Conservation (phyloP, 2,888 invertebrate genomes). For the Buathra laborator region DNA sequence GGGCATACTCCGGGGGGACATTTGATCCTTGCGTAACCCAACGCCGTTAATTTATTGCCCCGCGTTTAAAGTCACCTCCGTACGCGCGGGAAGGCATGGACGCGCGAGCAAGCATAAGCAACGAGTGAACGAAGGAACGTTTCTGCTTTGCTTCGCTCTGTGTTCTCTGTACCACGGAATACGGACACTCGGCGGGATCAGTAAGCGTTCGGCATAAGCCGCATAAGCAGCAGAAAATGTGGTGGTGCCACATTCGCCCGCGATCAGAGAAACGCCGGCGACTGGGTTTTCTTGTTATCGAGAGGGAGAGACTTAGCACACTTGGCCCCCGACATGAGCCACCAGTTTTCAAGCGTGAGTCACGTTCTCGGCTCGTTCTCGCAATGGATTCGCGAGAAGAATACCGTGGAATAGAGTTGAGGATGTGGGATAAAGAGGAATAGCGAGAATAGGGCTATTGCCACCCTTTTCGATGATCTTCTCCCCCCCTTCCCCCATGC, state of each 20-base stretch:
- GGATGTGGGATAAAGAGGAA: conserved; percentile 30
- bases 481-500: conserved; percentile 27
- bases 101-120: conserved; percentile 67
- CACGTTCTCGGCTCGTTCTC: conserved; percentile 18
- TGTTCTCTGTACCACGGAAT: neutral
- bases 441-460: conserved; percentile 34
- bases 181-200: neutral
- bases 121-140: conserved; percentile 55
- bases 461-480: conserved; percentile 39
- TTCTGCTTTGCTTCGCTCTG: conserved; percentile 54
- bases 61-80: conserved; percentile 85
- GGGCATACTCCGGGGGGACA: conserved; percentile 84
- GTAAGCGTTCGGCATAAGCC: conserved; percentile 37
- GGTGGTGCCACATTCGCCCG: conserved; percentile 34
- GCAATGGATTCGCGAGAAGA: conserved; percentile 14
- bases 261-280: conserved; percentile 30
- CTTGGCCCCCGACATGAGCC: conserved; percentile 12
- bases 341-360: conserved; percentile 30
- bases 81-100: conserved; percentile 77
- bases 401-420: conserved; percentile 5
- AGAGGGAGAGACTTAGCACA: conserved; percentile 50
- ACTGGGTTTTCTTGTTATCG: conserved; percentile 78
- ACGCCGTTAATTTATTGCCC: conserved; percentile 85
- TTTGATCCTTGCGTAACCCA: conserved; percentile 86
- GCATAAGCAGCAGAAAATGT: conserved; percentile 41